These are phyloP conservation scores for Drosophila equinoxialis DNA, from an alignment of 1,140 invertebrate genomes.

Conservation along the genomic window DNA sequence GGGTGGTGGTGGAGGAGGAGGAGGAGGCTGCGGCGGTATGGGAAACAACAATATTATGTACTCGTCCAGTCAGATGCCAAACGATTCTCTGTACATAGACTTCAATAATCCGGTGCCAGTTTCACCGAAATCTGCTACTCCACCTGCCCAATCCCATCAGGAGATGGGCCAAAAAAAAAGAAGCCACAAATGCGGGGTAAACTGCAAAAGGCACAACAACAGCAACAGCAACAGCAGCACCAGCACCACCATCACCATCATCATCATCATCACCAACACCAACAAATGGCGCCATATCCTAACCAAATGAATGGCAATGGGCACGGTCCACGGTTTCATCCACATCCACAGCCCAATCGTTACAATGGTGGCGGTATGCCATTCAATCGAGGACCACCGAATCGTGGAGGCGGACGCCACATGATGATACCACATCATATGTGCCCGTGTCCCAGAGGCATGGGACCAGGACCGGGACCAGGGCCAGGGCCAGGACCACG, in stretches of 20 bases:
- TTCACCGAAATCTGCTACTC: slow-evolving; percentile 6
- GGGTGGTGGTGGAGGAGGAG: slow-evolving; percentile 7
- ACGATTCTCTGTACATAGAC: slow-evolving; percentile 80
- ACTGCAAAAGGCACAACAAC: slow-evolving; percentile 39
- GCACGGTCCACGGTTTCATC: slow-evolving; percentile 45
- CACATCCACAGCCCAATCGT: slow-evolving; percentile 34
- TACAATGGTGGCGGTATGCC: slow-evolving; percentile 46
- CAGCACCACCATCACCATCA: slow-evolving; percentile 31
- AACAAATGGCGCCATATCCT: slow-evolving; percentile 29
- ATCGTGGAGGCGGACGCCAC: slow-evolving; percentile 39
- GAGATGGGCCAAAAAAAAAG: slow-evolving; percentile 59
- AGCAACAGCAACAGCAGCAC: slow-evolving; percentile 13
- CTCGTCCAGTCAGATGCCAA: slow-evolving; percentile 77
- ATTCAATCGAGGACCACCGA: slow-evolving; percentile 34
- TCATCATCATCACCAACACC: slow-evolving; percentile 24
- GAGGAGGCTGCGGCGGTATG: slow-evolving; percentile 14
- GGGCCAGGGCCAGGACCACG: slow-evolving; percentile 40
- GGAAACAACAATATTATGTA: slow-evolving; percentile 49
- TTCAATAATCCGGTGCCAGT: slow-evolving; percentile 68
- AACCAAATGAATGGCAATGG: slow-evolving; percentile 35
- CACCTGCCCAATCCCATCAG: slow-evolving; percentile 9
- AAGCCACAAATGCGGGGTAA: slow-evolving; percentile 53
- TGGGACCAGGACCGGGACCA: slow-evolving; percentile 34
- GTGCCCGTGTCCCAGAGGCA: slow-evolving; percentile 50
- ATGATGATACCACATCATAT: slow-evolving; percentile 48